Evolutionary conservation across 2,797 vertebrate genomes (phyloP), one percentile per base, ranked within the genome.

Genomic region (Sebastes trivittatus): DNA sequence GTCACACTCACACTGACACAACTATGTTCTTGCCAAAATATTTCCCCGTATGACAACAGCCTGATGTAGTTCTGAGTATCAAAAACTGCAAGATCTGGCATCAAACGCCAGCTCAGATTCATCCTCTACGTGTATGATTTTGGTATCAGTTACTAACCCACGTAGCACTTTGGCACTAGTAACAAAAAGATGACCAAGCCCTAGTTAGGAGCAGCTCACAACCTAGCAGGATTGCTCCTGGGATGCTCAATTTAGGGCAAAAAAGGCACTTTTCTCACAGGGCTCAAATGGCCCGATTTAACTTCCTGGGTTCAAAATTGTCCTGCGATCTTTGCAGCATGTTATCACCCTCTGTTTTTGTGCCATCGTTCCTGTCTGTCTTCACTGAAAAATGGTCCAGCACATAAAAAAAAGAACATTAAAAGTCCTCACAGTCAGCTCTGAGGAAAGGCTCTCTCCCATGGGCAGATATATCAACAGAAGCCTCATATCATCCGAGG

Each of bases 351-450:
- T 60, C 9, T 42, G 59, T 23, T 72, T 55, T 52, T 75, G n/a
- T 61, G 11, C 25, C 11, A 60, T 55, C 13, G n/a, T 22, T 42
- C 6, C 42, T 38, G 22, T 13, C 32, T 46, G 42, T 52, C 70
- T 25, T 63, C 68, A 64, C 52, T 81, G 55, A 69, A 77, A 86
- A 79, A 82, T 4, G 13, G 20, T 67, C 20, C 62, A 23, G 25
- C 27, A 64, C n/a, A 67, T 3, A 34, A 80, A 38, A 62, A 16
- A 20, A 62, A 34, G 7, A 7, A 18, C 42, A 74, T 75, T 87
- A 58, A 60, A 79, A 88, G 49, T 83, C 80, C 56, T 70, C 52
- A n/a, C 11, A 61, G 63, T 20, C 55, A 30, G 13, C 14, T 74
- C 62, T n/a, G 62, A 77, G 70, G 29, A 70, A 49, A 58, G 58